These are phyloP conservation scores for Actinostola sp. DNA, from an alignment of 92 coral and sea anemone species.

Conservation along the genomic window DNA sequence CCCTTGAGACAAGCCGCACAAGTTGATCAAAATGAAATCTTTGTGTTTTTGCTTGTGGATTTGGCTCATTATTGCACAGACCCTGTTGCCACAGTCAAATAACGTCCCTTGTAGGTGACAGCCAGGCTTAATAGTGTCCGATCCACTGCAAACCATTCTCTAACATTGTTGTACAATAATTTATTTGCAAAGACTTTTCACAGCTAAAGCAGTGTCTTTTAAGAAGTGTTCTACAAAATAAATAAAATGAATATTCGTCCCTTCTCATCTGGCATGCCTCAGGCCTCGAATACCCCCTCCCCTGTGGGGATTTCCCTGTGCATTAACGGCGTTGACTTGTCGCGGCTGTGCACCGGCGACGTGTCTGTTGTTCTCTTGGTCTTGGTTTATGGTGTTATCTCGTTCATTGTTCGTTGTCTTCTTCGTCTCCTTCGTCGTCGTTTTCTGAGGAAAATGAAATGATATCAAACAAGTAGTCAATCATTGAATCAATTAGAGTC, in stretches of 20 bases:
- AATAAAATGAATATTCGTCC: not conserved
- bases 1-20: too few relatives aligned
- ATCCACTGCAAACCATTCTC: too few relatives aligned
- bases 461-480: too few relatives aligned
- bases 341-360: not conserved
- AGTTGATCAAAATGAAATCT: too few relatives aligned
- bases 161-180: too few relatives aligned
- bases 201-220: not conserved
- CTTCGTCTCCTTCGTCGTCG: slow-evolving; percentile 13
- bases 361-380: not conserved
- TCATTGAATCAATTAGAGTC: too few relatives aligned
- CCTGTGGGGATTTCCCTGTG: not conserved
- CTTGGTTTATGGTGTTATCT: slow-evolving; percentile 15
- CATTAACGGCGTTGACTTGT: not conserved
- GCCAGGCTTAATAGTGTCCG: too few relatives aligned
- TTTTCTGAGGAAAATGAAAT: not conserved
- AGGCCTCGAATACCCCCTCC: not conserved
- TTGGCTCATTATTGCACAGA: too few relatives aligned
- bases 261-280: not conserved
- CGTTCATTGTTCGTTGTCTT: slow-evolving; percentile 13
- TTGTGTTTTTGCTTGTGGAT: too few relatives aligned
- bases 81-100: too few relatives aligned
- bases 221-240: not conserved
- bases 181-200: too few relatives aligned
- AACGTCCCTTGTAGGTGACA: too few relatives aligned